phyloP scores from a whole-genome alignment of 2,113 vertebrate species.

The Psephotus haematonotus region DNA sequence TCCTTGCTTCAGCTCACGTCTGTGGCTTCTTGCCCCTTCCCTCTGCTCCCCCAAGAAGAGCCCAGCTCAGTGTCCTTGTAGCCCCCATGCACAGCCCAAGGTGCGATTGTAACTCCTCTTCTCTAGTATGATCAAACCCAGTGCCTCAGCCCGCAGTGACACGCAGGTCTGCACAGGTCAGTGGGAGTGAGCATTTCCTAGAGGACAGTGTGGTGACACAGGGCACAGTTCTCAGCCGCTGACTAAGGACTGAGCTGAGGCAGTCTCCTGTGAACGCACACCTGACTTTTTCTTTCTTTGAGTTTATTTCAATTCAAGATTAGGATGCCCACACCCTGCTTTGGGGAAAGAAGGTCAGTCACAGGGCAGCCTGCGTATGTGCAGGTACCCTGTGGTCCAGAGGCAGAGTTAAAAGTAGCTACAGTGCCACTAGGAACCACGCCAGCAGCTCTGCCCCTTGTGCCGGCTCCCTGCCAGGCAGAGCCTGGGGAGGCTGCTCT shows the following conservation, averaged over 20 bases:
- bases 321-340: not conserved
- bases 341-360: not conserved
- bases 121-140: not conserved
- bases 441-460: not conserved
- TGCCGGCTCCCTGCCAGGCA: not conserved
- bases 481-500: not conserved
- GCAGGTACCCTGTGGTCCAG: not conserved
- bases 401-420: not conserved
- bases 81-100: fast-evolving
- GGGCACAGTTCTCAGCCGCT: not conserved
- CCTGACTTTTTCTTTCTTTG: not conserved
- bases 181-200: not conserved
- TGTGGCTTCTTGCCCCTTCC: not conserved
- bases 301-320: not conserved
- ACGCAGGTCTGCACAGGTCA: not conserved
- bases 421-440: not conserved
- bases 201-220: not conserved
- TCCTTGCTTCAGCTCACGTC: not conserved
- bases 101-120: not conserved
- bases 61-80: not conserved
- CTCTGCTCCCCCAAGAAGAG: not conserved
- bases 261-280: not conserved
- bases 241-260: not conserved
- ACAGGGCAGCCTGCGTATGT: not conserved
- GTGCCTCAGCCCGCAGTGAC: not conserved